Conservation (phyloP, 2,113 vertebrate genomes). For the Eurystomus gularis region DNA sequence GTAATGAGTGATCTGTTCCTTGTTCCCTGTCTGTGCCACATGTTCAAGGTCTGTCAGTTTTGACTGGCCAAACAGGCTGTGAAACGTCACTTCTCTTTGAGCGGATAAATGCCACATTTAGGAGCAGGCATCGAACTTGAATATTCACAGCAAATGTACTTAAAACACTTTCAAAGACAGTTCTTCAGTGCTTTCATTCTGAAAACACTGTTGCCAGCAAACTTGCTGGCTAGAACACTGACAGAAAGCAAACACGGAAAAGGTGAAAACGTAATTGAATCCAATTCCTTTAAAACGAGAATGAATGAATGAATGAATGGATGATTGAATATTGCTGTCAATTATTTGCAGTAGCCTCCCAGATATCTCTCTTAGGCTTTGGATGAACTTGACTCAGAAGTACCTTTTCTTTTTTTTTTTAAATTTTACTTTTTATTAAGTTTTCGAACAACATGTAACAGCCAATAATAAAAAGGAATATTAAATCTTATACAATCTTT, state of each 20-base stretch:
- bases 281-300: not conserved
- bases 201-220: not conserved
- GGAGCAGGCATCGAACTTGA: not conserved
- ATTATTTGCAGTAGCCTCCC: not conserved
- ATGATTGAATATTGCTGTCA: not conserved
- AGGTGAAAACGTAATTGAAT: conserved; percentile 1
- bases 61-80: not conserved
- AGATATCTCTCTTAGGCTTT: conserved; percentile 2
- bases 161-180: not conserved
- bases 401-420: not conserved
- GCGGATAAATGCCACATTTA: not conserved
- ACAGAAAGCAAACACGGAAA: not conserved
- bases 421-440: not conserved
- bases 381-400: conserved; percentile 9
- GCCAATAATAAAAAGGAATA: conserved; percentile 24
- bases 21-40: not conserved
- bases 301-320: not conserved
- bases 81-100: not conserved
- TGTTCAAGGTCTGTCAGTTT: not conserved
- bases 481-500: not conserved
- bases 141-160: not conserved
- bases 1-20: not conserved
- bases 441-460: conserved; percentile 34
- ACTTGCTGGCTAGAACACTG: not conserved
- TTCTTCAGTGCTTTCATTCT: not conserved